Evolutionary conservation across 2,113 vertebrate genomes (phyloP), one percentile per base, ranked within the genome.

Genomic region (Gnathonemus echidnorhynchus): DNA sequence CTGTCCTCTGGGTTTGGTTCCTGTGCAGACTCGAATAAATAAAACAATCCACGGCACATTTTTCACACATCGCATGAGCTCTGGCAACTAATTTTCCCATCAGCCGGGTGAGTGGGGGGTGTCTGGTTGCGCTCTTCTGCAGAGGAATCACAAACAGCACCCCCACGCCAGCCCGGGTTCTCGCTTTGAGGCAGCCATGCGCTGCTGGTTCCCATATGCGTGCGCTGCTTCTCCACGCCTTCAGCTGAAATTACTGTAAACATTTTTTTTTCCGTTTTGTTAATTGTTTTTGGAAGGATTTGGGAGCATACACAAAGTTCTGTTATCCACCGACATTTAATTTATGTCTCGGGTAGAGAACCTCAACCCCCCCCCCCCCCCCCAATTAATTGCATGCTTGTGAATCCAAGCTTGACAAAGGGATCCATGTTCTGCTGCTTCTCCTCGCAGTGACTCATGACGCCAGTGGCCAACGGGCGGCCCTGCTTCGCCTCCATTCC

Each of bases 81-180:
- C 10, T 9, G 35, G 77, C n/a, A 21, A 35, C 50, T n/a, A 19
- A 86, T 15, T 52, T 7, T 58, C 39, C 52, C 77, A 4, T 31
- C 31, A 42, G 88, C 52, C 89, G 91, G 90, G 86, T 83, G 87
- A 35, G 50, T 58, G 52, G 87, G 66, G 80, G 50, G 52, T 5
- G 90, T 86, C 83, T 91, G 89, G 92, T 92, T 94, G 66, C 89
- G 77, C 90, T 90, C 35, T 86, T 91, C 80, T 92, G 90, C 88
- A 66, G 89, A 91, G 89, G 90, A 93, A 94, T 93, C 92, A 88
- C 91, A 92, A 93, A 91, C 89, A 84, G 66, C 24, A 48, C 50
- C 80, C 24, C 58, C 77, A 62, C 46, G 24, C 77, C 27, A 42
- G 89, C 39, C 8, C 70, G 56, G 24, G 10, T 11, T 45, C 21